Evolutionary conservation across 1,140 invertebrate species (phyloP).

Genomic region (Epicauta chinensis): DNA sequence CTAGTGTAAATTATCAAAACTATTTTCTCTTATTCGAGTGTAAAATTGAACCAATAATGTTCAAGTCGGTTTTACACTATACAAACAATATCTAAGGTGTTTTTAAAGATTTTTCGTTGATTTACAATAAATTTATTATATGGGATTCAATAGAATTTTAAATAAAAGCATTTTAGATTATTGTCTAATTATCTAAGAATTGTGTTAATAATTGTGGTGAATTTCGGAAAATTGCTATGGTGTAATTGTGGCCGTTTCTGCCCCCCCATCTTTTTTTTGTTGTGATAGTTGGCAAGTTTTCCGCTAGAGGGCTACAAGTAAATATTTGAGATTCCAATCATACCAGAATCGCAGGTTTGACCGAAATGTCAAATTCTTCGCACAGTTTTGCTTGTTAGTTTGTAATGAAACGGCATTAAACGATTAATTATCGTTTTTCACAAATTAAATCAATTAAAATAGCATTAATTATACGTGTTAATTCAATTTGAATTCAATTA

Average conservation of each 20-base stretch:
- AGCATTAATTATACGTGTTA: neutral
- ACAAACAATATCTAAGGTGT: conserved; percentile 6
- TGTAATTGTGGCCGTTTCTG: conserved; percentile 12
- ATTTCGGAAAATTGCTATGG: conserved; percentile 1
- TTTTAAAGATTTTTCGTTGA: neutral
- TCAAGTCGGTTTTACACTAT: conserved; percentile 21
- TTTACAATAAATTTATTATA: no score
- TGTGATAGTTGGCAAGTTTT: conserved; percentile 37
- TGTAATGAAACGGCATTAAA: conserved; percentile 32
- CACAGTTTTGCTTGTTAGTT: conserved; percentile 41
- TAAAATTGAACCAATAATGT: conserved; percentile 25
- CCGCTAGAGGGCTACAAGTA: conserved; percentile 37
- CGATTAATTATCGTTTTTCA: conserved; percentile 18
- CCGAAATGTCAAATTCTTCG: conserved; percentile 46
- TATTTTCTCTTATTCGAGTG: conserved; percentile 23
- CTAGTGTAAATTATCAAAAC: conserved; percentile 17
- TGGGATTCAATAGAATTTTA: neutral
- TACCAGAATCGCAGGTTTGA: conserved; percentile 43
- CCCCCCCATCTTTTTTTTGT: no score
- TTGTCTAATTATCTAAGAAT: neutral
- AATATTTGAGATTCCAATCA: conserved; percentile 44
- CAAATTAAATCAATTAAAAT: neutral
- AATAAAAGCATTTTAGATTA: neutral
- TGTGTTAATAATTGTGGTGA: conserved; percentile 6
- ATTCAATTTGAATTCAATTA: neutral